phyloP scores from a whole-genome alignment of 2,888 invertebrate genomes.

The Ichneumoninae sp. region DNA sequence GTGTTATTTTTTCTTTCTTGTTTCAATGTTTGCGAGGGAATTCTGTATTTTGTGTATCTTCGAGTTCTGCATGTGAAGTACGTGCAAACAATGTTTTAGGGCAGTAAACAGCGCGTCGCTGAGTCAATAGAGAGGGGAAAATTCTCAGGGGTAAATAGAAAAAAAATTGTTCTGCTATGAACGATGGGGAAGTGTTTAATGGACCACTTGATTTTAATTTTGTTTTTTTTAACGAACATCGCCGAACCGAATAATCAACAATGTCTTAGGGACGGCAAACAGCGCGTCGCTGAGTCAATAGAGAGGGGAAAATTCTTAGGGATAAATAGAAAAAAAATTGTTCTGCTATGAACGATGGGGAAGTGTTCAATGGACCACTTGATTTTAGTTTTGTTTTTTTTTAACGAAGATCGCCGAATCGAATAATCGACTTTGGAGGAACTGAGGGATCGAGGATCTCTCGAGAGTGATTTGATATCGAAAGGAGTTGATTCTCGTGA shows the following conservation, averaged over 20 bases:
- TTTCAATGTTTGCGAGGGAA: neutral
- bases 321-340: neutral
- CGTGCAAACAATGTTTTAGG: neutral
- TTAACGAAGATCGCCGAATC: neutral
- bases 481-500: neutral
- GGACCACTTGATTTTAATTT: neutral
- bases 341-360: neutral
- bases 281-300: neutral
- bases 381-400: neutral
- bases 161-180: neutral
- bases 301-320: neutral
- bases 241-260: neutral
- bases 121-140: neutral
- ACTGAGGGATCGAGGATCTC: neutral
- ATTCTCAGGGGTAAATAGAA: neutral
- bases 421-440: neutral
- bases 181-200: neutral
- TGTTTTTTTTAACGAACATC: neutral
- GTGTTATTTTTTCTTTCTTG: neutral
- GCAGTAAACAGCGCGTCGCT: neutral
- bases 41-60: neutral
- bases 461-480: conserved; percentile 10
- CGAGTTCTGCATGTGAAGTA: neutral
- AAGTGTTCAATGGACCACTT: neutral
- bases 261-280: neutral